Evolutionary conservation across 2,797 vertebrate species (phyloP), one percentile per base, ranked within the genome.

Genomic region (Schizothorax lantsangensis): DNA sequence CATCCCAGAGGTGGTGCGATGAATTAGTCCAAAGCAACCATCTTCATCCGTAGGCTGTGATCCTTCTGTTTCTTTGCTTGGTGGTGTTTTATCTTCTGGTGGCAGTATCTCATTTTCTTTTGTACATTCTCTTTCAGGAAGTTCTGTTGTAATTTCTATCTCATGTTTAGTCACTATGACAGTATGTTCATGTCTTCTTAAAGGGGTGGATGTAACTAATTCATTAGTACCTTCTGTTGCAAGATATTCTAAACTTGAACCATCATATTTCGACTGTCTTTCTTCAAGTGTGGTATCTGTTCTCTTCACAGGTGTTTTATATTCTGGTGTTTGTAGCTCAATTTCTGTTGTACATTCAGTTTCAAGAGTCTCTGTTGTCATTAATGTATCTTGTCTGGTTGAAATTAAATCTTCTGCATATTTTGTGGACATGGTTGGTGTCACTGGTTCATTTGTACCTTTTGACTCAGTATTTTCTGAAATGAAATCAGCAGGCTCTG

Each of bases 1-100:
- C 49, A 79, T 6, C 10, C 74, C 86, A 15, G 71, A 66, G 12
- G n/a, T 68, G 26, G 57, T 86, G 36, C 77, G 86, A 43, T 90
- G 86, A 40, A 87, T 81, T 26, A 89, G 21, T 47, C 81, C 88
- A 64, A 57, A 72, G 59, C 86, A 88, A 43, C 52, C n/a, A 1
- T 49, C 9, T 54, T 43, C 26, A 69, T 88, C 43, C 17, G 64
- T 49, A 10, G 5, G 6, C 75, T 54, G 12, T 21, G 11, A 38
- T 38, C 26, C 74, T 9, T 40, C 36, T 30, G 14, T 54, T 47
- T 79, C 38, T 66, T 38, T 52, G 11, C 19, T 72, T 45, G 8
- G 38, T n/a, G 21, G 10, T 68, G 5, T 45, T n/a, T 11, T 38
- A 21, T 73, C 71, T 45, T 74, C 72, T 45, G 40, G 12, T 30